Evolutionary conservation across 2,888 invertebrate genomes (phyloP), one percentile per base, ranked within the genome.

Genomic region (Diachrysia chrysitis): DNA sequence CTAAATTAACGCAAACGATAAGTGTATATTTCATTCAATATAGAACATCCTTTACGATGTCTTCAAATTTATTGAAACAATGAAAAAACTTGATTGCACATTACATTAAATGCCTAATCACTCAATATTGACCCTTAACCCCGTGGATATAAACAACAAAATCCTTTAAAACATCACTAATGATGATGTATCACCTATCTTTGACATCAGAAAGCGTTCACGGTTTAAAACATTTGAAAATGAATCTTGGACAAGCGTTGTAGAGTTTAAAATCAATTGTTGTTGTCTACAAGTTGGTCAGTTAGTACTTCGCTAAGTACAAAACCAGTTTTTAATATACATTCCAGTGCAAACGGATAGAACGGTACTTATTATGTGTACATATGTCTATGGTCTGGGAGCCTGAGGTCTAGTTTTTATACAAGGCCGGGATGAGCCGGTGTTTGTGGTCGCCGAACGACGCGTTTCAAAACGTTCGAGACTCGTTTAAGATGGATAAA

Each of bases 311-410:
- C 83, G 87, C 81, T 89, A 86, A 85, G 85, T 85, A 83, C 76
- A 83, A 86, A 91, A 91, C 92, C 89, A 88, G 92, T 89, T 92
- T 87, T 85, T 86, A 85, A 79, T 73, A 75, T 67, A 86, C 89
- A 91, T 90, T 89, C 89, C 88, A 85, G 84, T 83, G 81, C 76
- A 76, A 66, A 70, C 80, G 84, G 78, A 83, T 78, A 75, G 76
- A 80, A 87, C 88, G 88, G 89, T 87, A 88, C 81, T 73, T 71
- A 71, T 66, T 77, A 81, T 73, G 66, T 69, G 61, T 79, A 68
- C 57, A 65, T 79, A 46, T 78, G 71, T 79, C 48, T 78, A 60
- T 66, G 74, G 63, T 56, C 63, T 66, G 61, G 54, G 54, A 37
- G 57, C 14, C 54, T 2, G 57, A 71, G 63, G 63, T 67, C 79